phyloP scores from a whole-genome alignment of 2,797 vertebrate species.

The Leucoraja ocellata region DNA sequence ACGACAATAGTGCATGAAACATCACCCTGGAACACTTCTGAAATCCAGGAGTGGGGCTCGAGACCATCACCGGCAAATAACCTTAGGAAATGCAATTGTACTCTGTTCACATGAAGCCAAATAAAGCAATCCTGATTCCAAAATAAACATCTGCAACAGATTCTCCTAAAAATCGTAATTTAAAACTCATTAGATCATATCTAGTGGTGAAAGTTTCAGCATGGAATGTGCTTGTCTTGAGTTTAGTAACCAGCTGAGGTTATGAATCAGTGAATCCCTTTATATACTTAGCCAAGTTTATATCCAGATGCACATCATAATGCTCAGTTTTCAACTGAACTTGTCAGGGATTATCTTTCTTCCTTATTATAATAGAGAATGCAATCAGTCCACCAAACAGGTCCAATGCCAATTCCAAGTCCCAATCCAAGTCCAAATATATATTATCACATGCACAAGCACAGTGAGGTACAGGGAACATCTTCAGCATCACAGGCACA shows the following conservation, averaged over 20 bases:
- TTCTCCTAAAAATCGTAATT: background rate
- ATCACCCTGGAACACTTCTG: background rate
- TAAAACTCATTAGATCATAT: background rate
- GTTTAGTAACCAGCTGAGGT: background rate
- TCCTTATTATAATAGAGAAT: no score
- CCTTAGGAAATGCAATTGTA: background rate
- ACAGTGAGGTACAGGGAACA: no score
- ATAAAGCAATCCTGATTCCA: background rate
- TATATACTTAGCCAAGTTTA: background rate
- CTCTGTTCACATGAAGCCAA: background rate
- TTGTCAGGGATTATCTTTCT: background rate
- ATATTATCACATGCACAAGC: no score
- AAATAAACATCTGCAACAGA: background rate
- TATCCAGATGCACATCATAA: background rate
- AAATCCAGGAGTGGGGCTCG: background rate
- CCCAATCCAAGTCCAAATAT: no score
- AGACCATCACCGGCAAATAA: background rate
- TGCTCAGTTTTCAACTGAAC: background rate
- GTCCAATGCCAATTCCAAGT: no score
- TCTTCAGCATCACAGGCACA: no score
- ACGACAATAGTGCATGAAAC: background rate
- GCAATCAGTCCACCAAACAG: no score
- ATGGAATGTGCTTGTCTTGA: background rate
- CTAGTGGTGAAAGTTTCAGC: background rate
- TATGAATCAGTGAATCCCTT: conserved; percentile 13